Evolutionary conservation across 2,888 invertebrate species (phyloP), one percentile per base, ranked within the genome.

Genomic region (Pollenia angustigena): DNA sequence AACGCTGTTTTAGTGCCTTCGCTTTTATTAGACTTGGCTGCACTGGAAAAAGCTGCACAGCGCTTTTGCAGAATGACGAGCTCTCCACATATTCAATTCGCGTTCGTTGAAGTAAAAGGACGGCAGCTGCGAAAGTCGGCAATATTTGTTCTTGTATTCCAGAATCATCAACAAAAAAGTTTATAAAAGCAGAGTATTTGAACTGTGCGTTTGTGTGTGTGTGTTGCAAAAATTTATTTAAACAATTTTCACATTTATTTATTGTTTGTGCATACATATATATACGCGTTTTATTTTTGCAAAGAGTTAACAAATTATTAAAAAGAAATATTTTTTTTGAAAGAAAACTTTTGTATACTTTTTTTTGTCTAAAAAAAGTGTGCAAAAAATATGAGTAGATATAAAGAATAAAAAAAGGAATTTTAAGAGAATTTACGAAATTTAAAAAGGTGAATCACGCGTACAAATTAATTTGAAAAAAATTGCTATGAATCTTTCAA

Each of bases 111-210:
- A 81, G 85, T 72, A 60, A 81, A 81, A 82, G 82, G 85, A 81
- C 85, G 85, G 81, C 81, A 85, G 81, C 78, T 79, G 81, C 44
- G 78, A 60, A 81, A 85, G 78, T 85, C 85, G 85, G 85, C 64
- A 74, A 52, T 54, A 66, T 50, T 81, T 72, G 62, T 76, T 82
- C 69, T 82, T 85, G 82, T 81, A 79, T 82, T 78, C 82, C 68
- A 80, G 76, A 79, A 66, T 64, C 60, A 82, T 72, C 71, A 85
- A 88, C 71, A 75, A 81, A 83, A 87, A 85, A 83, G 84, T 76
- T 82, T 79, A 72, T 32, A 50, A 82, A 80, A 85, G 80, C 85
- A 87, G 86, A 88, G 88, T 89, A 88, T 88, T 89, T 89, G 85
- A 88, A 89, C 78, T 89, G 72, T 85, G 71, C 56, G 74, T 88